These are phyloP conservation scores for Macquaria ambigua DNA, from an alignment of 2,113 vertebrate species.

Conservation along the genomic window DNA sequence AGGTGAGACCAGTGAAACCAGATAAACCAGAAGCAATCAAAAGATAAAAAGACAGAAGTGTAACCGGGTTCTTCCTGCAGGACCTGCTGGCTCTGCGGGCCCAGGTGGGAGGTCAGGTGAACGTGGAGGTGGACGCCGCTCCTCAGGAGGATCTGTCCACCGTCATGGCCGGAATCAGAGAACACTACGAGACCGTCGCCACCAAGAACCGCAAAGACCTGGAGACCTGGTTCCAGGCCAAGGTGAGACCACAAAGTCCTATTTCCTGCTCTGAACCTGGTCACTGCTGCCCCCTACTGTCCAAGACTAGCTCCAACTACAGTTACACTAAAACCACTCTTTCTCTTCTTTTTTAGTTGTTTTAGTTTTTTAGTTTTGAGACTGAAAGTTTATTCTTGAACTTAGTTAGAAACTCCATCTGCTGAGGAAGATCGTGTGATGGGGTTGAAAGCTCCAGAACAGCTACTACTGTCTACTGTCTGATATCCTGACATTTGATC, in stretches of 20 bases:
- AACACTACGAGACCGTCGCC: conserved; percentile 85
- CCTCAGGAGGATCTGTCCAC: conserved; percentile 70
- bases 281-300: conserved; percentile 10
- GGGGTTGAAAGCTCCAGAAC: no score
- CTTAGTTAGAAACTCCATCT: no score
- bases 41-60: not conserved
- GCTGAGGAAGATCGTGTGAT: no score
- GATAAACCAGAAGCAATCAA: fast-evolving
- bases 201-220: conserved; percentile 84
- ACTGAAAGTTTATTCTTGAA: no score
- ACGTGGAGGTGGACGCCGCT: conserved; percentile 79
- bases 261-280: no score
- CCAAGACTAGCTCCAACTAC: not conserved
- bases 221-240: conserved; percentile 78
- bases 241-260: conserved; percentile 54
- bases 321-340: not conserved
- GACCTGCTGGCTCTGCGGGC: conserved; percentile 45
- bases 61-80: conserved; percentile 35
- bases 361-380: no score
- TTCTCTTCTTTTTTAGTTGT: no score
- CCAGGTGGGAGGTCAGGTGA: conserved; percentile 72
- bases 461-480: not conserved
- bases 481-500: not conserved
- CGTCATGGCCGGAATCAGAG: conserved; percentile 78
- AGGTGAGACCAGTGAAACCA: conserved; percentile 68